Percentiles rank a stretch among this genome's conserved stretches.
Conservation (phyloP, 2,797 vertebrate genomes). For the Sebastes matsubarae region DNA sequence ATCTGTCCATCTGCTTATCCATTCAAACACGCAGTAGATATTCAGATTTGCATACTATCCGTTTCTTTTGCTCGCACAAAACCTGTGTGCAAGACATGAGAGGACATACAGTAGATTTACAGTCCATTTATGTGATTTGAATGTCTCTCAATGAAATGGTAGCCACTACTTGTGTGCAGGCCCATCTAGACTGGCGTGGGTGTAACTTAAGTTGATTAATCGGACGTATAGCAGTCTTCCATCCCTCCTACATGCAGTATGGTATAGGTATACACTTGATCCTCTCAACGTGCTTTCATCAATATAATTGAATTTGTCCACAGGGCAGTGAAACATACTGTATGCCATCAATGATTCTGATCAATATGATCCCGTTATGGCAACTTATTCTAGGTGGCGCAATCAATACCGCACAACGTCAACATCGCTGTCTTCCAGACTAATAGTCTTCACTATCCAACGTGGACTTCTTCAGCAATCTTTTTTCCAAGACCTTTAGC, state of each 20-base stretch:
- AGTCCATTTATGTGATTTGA: background rate
- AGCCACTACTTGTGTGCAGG: background rate
- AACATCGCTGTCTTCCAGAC: slow-evolving; percentile 44
- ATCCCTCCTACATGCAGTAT: slow-evolving; percentile 28
- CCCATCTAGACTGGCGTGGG: slow-evolving; percentile 25
- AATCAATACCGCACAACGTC: slow-evolving; percentile 63
- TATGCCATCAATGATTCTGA: slow-evolving; percentile 60
- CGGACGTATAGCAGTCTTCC: slow-evolving; percentile 3
- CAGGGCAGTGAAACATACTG: slow-evolving; percentile 64
- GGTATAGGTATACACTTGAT: slow-evolving; percentile 54
- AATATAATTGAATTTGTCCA: slow-evolving; percentile 74
- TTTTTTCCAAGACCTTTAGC: slow-evolving; percentile 11
- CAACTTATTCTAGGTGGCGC: slow-evolving; percentile 71
- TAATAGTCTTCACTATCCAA: slow-evolving; percentile 36
- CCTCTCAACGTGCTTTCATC: slow-evolving; percentile 56
- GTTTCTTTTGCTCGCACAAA: slow-evolving; percentile 22
- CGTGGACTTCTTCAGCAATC: slow-evolving; percentile 27
- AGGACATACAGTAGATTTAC: background rate
- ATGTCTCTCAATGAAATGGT: background rate
- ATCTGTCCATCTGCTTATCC: slow-evolving; percentile 61
- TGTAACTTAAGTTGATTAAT: slow-evolving; percentile 49
- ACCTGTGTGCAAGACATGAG: background rate
- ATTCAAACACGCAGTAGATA: slow-evolving; percentile 41
- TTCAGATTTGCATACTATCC: slow-evolving; percentile 23
- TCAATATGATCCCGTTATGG: slow-evolving; percentile 70